A percentile compares a stretch with the other conserved stretches of the same genome.
phyloP scores from a whole-genome alignment of 2,888 invertebrate species.

The Amiota mariae region DNA sequence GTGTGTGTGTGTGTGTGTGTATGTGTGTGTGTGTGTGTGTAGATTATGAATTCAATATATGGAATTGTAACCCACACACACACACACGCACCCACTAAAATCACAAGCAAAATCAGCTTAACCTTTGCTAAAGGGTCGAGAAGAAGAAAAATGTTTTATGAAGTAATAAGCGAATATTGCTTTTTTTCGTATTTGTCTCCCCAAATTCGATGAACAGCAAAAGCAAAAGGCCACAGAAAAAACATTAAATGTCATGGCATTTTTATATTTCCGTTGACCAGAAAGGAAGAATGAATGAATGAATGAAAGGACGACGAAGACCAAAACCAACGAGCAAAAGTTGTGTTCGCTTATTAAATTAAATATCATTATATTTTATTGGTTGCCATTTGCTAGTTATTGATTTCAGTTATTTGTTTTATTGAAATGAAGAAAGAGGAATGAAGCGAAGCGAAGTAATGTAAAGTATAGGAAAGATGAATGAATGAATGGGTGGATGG shows the following conservation, averaged over 20 bases:
- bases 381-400: slow-evolving; percentile 41
- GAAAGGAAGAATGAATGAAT: neutral
- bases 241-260: too few relatives aligned
- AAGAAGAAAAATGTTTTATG: slow-evolving; percentile 9
- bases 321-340: too few relatives aligned
- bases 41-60: neutral
- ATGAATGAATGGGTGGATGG: too few relatives aligned
- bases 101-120: neutral
- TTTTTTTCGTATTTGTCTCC: slow-evolving; percentile 5
- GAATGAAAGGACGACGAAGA: neutral
- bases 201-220: neutral
- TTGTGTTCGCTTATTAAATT: slow-evolving; percentile 40
- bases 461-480: neutral
- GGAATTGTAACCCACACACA: too few relatives aligned
- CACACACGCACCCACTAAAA: neutral
- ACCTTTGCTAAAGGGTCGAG: neutral
- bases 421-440: neutral
- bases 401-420: slow-evolving; percentile 11
- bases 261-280: neutral
- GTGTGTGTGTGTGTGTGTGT: neutral
- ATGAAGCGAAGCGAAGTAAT: too few relatives aligned
- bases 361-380: slow-evolving; percentile 42
- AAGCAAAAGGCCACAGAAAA: too few relatives aligned
- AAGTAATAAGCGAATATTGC: slow-evolving; percentile 23
- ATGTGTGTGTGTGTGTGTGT: neutral